A percentile compares a stretch with the other conserved stretches of the same genome.
phyloP scores from a whole-genome alignment of 2,888 invertebrate genomes.

The Apeira syringaria region DNA sequence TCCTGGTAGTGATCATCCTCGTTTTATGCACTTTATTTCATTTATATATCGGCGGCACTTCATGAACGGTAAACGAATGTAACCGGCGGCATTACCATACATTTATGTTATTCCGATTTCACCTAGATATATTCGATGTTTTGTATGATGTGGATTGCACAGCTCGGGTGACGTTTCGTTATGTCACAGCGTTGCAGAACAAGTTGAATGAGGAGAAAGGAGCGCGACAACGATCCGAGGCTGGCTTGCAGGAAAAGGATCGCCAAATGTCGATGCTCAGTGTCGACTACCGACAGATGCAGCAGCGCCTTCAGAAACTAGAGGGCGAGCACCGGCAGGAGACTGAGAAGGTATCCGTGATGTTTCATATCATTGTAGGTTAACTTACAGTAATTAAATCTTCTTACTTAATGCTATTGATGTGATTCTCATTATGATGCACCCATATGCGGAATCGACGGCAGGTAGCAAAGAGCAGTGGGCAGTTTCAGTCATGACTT shows the following conservation, averaged over 20 bases:
- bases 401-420: too few species aligned
- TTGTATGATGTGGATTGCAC: constrained; percentile 10
- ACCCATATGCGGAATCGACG: too few species aligned
- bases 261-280: constrained; percentile 97
- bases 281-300: constrained; percentile 97
- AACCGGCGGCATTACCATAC: not conserved
- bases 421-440: too few species aligned
- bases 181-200: constrained; percentile 90
- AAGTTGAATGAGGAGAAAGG: constrained; percentile 96
- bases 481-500: too few species aligned
- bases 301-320: constrained; percentile 93
- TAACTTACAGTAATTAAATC: too few species aligned
- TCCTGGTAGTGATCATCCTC: constrained; percentile 15
- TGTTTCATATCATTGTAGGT: not conserved
- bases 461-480: too few species aligned
- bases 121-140: constrained; percentile 10
- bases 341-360: constrained; percentile 87
- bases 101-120: not conserved
- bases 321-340: constrained; percentile 97
- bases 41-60: not conserved
- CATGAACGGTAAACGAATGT: not conserved
- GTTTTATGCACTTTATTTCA: not conserved
- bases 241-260: constrained; percentile 95
- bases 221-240: constrained; percentile 93
- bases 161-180: constrained; percentile 10